phyloP scores from a whole-genome alignment of 2,113 vertebrate genomes.

The Lathamus discolor region DNA sequence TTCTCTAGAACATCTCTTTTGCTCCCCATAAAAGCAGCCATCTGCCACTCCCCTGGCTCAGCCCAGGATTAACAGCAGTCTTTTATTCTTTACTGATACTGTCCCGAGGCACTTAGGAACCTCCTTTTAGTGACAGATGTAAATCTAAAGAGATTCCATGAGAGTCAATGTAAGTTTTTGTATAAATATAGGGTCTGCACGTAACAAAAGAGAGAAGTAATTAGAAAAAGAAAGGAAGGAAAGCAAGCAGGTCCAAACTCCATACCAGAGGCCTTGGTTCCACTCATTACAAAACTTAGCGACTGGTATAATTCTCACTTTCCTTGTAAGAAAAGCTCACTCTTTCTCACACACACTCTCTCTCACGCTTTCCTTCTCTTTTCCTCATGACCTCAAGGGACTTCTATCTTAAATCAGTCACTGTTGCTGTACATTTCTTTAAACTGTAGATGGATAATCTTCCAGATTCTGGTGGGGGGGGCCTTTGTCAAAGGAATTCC shows the following conservation, averaged over 20 bases:
- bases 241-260: neutral
- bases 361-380: neutral
- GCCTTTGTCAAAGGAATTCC: neutral
- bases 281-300: neutral
- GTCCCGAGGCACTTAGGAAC: neutral
- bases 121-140: neutral
- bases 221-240: neutral
- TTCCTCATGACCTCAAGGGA: neutral
- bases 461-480: neutral
- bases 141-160: neutral
- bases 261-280: neutral
- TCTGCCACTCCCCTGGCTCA: neutral
- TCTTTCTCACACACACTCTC: neutral
- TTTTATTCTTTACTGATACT: neutral
- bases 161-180: neutral
- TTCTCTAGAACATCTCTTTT: neutral
- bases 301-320: neutral
- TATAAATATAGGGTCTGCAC: neutral
- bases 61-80: neutral
- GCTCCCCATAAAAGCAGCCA: neutral
- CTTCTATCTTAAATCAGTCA: neutral
- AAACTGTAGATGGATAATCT: neutral
- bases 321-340: accelerated
- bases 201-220: neutral
- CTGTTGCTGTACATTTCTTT: neutral